Evolutionary conservation across 2,888 invertebrate genomes (phyloP).

Genomic region (Perithous albicinctus): DNA sequence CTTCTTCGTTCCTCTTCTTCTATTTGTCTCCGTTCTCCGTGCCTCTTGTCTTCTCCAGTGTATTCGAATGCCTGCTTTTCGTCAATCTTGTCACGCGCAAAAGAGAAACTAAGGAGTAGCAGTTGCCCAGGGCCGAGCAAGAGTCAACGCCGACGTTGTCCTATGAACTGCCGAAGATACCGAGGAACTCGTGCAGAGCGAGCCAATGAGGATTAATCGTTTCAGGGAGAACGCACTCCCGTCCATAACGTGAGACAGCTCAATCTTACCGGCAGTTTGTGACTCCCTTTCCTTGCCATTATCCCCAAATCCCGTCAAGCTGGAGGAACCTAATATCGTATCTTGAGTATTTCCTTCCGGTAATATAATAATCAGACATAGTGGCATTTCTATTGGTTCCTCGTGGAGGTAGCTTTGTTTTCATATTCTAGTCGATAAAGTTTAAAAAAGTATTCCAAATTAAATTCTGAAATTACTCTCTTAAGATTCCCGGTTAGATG

Average conservation of each 20-base stretch:
- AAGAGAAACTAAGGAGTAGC: slow-evolving; percentile 2
- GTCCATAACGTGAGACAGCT: not conserved
- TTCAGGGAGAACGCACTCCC: slow-evolving; percentile 16
- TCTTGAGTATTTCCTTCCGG: not conserved
- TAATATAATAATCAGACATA: not conserved
- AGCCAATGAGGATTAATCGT: slow-evolving; percentile 72
- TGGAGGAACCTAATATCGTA: too few relatives aligned
- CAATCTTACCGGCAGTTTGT: not conserved
- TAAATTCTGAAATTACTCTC: too few relatives aligned
- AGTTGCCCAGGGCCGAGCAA: not conserved
- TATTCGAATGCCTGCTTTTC: slow-evolving; percentile 4
- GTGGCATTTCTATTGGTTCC: too few relatives aligned
- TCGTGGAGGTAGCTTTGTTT: too few relatives aligned
- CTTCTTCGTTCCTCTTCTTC: slow-evolving; percentile 4
- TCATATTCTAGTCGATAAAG: too few relatives aligned
- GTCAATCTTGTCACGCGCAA: slow-evolving; percentile 51
- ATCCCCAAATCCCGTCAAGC: not conserved
- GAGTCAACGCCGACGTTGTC: not conserved
- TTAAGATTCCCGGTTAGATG: too few relatives aligned
- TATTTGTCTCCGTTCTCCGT: slow-evolving; percentile 6
- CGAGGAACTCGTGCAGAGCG: slow-evolving; percentile 33
- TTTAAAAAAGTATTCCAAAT: too few relatives aligned
- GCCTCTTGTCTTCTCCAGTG: slow-evolving; percentile 8
- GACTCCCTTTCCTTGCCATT: not conserved
- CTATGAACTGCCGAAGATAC: slow-evolving; percentile 1